These are phyloP conservation scores for Poeciliopsis prolifica DNA, from an alignment of 2,113 vertebrate species.

Conservation along the genomic window DNA sequence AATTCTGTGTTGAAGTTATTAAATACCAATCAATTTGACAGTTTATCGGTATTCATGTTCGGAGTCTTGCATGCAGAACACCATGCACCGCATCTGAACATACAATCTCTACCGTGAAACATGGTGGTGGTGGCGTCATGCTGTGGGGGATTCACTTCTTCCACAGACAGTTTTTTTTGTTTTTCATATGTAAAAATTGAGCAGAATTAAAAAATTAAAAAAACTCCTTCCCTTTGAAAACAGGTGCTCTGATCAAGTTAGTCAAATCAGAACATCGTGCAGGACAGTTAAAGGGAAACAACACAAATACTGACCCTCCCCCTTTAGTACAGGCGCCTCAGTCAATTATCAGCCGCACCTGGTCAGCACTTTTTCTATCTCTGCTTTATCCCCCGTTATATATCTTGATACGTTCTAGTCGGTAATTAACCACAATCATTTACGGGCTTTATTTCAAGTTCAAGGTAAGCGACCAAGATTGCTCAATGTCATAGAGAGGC, in stretches of 20 bases:
- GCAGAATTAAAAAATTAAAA: too few relatives aligned
- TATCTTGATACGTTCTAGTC: neutral
- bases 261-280: neutral
- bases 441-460: constrained; percentile 27
- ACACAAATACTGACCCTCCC: neutral
- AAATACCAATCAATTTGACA: too few relatives aligned
- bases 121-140: too few relatives aligned
- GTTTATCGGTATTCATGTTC: neutral
- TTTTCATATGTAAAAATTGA: too few relatives aligned
- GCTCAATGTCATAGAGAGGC: neutral
- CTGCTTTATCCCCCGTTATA: neutral
- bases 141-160: too few relatives aligned
- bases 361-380: constrained; percentile 63
- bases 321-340: neutral
- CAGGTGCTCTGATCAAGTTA: neutral
- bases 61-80: too few relatives aligned
- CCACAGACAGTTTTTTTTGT: too few relatives aligned
- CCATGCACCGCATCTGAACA: neutral
- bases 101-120: too few relatives aligned
- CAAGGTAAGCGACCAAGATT: constrained; percentile 46
- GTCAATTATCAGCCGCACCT: constrained; percentile 22
- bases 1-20: neutral
- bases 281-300: neutral
- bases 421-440: constrained; percentile 46
- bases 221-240: neutral